phyloP scores from a whole-genome alignment of 1,140 invertebrate species.

The Callitettix versicolor region DNA sequence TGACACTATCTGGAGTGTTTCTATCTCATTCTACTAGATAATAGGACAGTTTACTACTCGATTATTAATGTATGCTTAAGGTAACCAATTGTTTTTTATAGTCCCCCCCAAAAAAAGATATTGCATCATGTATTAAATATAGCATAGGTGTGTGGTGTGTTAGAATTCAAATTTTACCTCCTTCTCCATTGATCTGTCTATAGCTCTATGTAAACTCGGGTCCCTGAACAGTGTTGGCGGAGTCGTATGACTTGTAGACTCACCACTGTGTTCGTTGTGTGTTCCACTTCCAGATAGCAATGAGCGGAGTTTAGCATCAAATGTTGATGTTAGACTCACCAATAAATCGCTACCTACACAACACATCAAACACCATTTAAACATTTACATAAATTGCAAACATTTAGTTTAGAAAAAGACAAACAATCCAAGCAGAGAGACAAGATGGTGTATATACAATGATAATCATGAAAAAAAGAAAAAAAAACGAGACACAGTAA shows the following conservation, averaged over 20 bases:
- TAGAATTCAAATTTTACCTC: background rate
- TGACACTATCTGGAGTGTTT: no score
- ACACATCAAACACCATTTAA: constrained; percentile 16
- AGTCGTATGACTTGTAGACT: background rate
- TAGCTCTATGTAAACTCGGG: background rate
- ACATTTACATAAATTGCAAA: background rate
- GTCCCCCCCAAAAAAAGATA: no score
- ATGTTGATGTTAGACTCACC: constrained; percentile 57
- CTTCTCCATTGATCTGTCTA: constrained; percentile 12
- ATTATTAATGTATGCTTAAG: no score
- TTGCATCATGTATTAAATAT: no score
- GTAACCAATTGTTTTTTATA: no score
- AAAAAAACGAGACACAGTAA: background rate
- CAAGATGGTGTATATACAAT: background rate
- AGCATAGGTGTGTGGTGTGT: no score
- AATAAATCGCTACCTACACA: constrained; percentile 53
- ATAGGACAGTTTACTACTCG: no score
- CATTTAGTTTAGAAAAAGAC: background rate
- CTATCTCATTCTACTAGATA: no score
- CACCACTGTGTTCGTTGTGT: constrained; percentile 28
- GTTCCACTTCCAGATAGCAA: constrained; percentile 33
- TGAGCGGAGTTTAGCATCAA: constrained; percentile 60
- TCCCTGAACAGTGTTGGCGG: background rate
- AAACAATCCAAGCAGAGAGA: background rate
- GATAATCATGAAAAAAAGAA: background rate